phyloP scores from a whole-genome alignment of 2,797 vertebrate species.

The Sphaeramia orbicularis region DNA sequence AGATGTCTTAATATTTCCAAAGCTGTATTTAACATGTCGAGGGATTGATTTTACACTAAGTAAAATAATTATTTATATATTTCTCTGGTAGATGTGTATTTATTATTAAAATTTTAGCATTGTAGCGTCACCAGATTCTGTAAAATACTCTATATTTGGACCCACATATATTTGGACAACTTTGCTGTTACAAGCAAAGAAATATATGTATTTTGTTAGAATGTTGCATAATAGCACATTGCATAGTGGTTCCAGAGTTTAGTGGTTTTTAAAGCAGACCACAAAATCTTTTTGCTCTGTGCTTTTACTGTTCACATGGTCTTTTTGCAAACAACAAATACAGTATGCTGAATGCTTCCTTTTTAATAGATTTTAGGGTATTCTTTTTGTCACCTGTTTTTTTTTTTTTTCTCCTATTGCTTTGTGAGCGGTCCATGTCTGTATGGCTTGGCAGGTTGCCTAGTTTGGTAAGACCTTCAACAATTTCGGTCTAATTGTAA shows the following conservation, averaged over 20 bases:
- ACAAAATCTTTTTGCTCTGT: neutral
- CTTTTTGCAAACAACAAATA: neutral
- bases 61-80: neutral
- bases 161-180: neutral
- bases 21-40: neutral
- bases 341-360: neutral
- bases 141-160: neutral
- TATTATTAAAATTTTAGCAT: no score
- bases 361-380: neutral
- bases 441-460: neutral
- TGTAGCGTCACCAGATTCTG: neutral
- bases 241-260: neutral
- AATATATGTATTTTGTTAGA: neutral
- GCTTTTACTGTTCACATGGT: neutral
- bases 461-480: neutral
- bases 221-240: neutral
- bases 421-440: constrained; percentile 17
- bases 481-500: constrained; percentile 4
- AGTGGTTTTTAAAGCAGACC: constrained; percentile 3
- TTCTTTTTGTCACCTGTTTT: no score
- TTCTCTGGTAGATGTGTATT: neutral
- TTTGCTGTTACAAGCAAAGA: neutral
- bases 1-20: no score
- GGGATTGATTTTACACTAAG: neutral
- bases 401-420: neutral